Evolutionary conservation across 2,797 vertebrate genomes (phyloP).

Genomic region (Xenentodon cancila): DNA sequence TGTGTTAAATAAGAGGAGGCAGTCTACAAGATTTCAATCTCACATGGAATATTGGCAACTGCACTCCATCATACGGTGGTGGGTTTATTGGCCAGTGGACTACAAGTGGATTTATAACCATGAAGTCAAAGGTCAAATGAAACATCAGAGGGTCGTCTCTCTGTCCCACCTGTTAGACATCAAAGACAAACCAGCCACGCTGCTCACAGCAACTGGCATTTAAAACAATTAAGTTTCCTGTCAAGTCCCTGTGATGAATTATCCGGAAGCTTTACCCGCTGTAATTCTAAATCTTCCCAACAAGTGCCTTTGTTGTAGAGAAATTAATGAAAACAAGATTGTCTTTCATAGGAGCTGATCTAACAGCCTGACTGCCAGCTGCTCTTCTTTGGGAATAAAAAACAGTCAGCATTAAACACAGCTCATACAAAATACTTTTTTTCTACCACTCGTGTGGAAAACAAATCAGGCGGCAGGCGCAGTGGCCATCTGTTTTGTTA

Average conservation of each 20-base stretch:
- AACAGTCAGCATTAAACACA: slow-evolving; percentile 98
- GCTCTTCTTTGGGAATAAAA: slow-evolving; percentile 95
- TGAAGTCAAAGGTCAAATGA: slow-evolving; percentile 69
- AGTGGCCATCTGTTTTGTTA: slow-evolving; percentile 99
- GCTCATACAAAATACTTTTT: slow-evolving; percentile 97
- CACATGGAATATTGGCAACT: slow-evolving; percentile 66
- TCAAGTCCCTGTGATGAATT: slow-evolving; percentile 99
- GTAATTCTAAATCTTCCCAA: slow-evolving; percentile 99
- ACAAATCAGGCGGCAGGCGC: slow-evolving; percentile 96
- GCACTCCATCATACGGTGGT: slow-evolving; percentile 71
- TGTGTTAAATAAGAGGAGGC: slow-evolving; percentile 52
- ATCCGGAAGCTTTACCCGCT: slow-evolving; percentile 97
- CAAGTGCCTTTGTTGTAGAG: slow-evolving; percentile 99
- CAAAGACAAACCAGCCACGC: slow-evolving; percentile 70
- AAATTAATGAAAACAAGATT: slow-evolving; percentile 99
- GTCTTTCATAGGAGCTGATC: slow-evolving; percentile 99
- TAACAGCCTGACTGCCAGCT: slow-evolving; percentile 99
- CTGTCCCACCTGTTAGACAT: slow-evolving; percentile 82
- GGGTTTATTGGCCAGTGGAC: slow-evolving; percentile 70
- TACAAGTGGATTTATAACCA: slow-evolving; percentile 70
- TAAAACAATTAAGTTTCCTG: slow-evolving; percentile 98
- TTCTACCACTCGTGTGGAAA: slow-evolving; percentile 94
- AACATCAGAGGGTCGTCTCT: slow-evolving; percentile 75
- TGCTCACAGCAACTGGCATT: slow-evolving; percentile 91
- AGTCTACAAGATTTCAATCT: slow-evolving; percentile 53